Conservation (phyloP, 1,140 invertebrate genomes). For the Potamilus streckersoni region DNA sequence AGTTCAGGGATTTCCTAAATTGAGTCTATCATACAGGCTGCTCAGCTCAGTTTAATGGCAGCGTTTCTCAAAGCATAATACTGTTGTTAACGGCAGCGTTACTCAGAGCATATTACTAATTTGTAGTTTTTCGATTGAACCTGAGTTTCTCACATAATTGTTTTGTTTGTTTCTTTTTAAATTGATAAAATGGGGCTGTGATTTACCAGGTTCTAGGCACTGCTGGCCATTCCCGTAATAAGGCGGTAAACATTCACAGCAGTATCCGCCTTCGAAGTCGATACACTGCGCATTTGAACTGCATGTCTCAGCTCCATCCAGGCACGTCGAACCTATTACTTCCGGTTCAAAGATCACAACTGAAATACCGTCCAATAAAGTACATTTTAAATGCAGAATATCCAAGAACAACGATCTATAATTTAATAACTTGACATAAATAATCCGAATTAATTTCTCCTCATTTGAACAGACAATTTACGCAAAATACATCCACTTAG, state of each 20-base stretch:
- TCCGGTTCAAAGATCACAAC: slow-evolving; percentile 54
- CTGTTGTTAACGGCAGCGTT: too few species aligned
- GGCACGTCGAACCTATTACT: slow-evolving; percentile 68
- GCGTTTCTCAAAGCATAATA: too few species aligned
- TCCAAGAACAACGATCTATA: background rate
- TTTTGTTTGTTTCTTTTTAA: background rate
- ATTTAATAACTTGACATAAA: slow-evolving; percentile 1
- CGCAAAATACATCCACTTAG: too few species aligned
- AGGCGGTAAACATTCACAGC: slow-evolving; percentile 84
- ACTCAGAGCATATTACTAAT: too few species aligned
- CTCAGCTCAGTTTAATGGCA: too few species aligned
- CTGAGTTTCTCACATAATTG: too few species aligned
- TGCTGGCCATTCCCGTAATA: slow-evolving; percentile 92
- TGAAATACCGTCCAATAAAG: slow-evolving; percentile 28
- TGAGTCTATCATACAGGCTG: too few species aligned
- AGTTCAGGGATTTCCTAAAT: too few species aligned
- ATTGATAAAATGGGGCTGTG: background rate
- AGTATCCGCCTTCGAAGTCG: slow-evolving; percentile 86
- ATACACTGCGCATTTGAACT: slow-evolving; percentile 85
- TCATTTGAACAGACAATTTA: too few species aligned
- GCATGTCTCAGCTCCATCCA: slow-evolving; percentile 75
- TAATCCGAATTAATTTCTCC: background rate
- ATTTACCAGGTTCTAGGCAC: slow-evolving; percentile 84
- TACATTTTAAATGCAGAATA: background rate
- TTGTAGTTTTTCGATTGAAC: too few species aligned